Evolutionary conservation across 1,140 invertebrate species (phyloP).

Genomic region (Drosophila cardini): DNA sequence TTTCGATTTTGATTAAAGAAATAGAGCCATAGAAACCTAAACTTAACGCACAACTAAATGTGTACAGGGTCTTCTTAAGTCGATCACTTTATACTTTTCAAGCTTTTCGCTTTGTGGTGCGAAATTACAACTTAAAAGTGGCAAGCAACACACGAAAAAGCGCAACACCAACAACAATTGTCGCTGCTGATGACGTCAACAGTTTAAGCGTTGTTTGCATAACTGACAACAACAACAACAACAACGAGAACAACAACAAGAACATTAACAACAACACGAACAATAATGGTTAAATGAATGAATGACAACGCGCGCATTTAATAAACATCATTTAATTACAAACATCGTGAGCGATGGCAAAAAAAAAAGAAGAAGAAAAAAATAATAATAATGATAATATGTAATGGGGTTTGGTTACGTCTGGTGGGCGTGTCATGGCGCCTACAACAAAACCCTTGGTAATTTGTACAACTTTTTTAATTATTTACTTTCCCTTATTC

Average conservation of each 20-base stretch:
- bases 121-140: conserved; percentile 54
- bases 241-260: conserved; percentile 2
- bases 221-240: conserved; percentile 33
- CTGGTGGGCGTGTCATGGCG: neutral
- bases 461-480: conserved; percentile 75
- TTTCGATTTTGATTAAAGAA: too few relatives aligned
- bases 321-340: conserved; percentile 80
- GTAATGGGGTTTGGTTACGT: conserved; percentile 1
- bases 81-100: conserved; percentile 22
- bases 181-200: conserved; percentile 27
- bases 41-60: too few relatives aligned
- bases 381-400: conserved; percentile 2
- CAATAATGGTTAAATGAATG: conserved; percentile 27
- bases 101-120: conserved; percentile 8
- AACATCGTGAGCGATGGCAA: conserved; percentile 23
- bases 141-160: conserved; percentile 47
- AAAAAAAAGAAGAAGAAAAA: conserved; percentile 16
- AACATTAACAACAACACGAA: conserved; percentile 22
- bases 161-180: conserved; percentile 37
- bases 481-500: conserved; percentile 58
- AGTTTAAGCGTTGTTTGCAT: conserved; percentile 34
- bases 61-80: conserved; percentile 2
- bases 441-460: conserved; percentile 46
- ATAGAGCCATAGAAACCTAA: too few relatives aligned
- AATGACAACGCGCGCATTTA: conserved; percentile 54